Percentiles rank a stretch among this genome's conserved stretches.
These are phyloP conservation scores for Muscina levida DNA, from an alignment of 2,888 invertebrate species.

Conservation along the genomic window DNA sequence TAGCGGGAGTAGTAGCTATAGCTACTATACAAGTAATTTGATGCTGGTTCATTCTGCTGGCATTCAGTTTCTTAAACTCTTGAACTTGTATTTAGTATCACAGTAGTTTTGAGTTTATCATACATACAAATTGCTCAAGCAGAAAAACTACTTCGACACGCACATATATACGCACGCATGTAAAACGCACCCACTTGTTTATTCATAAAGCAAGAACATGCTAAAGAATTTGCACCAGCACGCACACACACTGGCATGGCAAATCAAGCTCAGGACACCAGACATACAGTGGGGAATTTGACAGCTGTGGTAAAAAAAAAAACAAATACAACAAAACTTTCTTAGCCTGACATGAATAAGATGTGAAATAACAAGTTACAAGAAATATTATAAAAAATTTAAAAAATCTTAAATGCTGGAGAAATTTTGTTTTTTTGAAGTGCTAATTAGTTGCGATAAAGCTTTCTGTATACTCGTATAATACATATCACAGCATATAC, in stretches of 20 bases:
- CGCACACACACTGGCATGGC: background rate
- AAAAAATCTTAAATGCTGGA: no score
- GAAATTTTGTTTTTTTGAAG: no score
- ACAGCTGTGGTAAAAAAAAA: no score
- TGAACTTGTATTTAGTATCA: constrained; percentile 29
- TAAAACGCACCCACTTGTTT: background rate
- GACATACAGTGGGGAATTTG: no score
- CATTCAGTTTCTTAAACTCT: constrained; percentile 24
- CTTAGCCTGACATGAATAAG: no score
- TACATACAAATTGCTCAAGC: background rate
- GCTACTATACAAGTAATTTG: background rate
- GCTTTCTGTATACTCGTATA: no score
- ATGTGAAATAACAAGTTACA: no score
- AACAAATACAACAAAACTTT: no score
- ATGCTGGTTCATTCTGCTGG: background rate
- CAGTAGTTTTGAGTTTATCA: constrained; percentile 24
- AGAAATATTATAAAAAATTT: no score
- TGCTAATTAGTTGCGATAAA: no score
- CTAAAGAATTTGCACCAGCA: background rate
- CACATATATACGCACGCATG: background rate
- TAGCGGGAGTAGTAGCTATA: background rate
- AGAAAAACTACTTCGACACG: background rate
- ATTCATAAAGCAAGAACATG: background rate
- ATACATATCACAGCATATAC: no score
- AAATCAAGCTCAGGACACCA: no score